Percentiles rank a stretch among this genome's conserved stretches.
Evolutionary conservation across 2,888 invertebrate species (phyloP).

Genomic region (Platycnemis pennipes): DNA sequence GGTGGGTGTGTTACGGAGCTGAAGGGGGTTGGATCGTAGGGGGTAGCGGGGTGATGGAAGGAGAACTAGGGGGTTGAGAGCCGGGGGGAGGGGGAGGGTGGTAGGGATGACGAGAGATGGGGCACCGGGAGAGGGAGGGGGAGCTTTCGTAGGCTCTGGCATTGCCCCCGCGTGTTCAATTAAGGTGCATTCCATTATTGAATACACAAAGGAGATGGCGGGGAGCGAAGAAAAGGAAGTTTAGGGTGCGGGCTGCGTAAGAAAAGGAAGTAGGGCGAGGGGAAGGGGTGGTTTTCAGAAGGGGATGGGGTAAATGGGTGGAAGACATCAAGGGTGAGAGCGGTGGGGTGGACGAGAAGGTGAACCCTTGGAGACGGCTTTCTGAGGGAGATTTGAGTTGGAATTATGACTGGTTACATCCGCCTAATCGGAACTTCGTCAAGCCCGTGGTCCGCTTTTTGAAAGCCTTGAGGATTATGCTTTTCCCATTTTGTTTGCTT

Average conservation of each 20-base stretch:
- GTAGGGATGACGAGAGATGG: too few species aligned
- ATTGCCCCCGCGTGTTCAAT: slow-evolving; percentile 63
- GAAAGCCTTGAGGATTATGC: too few species aligned
- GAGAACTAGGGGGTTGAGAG: not conserved
- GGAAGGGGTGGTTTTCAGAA: not conserved
- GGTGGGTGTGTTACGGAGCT: not conserved
- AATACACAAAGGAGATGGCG: slow-evolving; percentile 29
- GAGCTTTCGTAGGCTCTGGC: slow-evolving; percentile 15
- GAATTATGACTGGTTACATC: not conserved
- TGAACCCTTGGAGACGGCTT: not conserved
- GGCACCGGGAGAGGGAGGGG: not conserved
- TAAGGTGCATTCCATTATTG: slow-evolving; percentile 62
- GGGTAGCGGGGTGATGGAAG: too few species aligned
- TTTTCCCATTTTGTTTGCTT: too few species aligned
- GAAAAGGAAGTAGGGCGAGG: slow-evolving; percentile 28
- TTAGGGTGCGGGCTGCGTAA: not conserved
- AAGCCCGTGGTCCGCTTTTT: not conserved
- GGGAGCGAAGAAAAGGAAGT: not conserved
- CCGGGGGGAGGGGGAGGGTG: not conserved
- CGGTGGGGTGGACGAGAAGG: not conserved
- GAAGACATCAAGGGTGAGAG: not conserved
- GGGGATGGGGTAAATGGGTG: not conserved
- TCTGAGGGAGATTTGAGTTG: slow-evolving; percentile 17
- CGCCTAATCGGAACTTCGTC: not conserved
- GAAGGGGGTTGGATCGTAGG: not conserved